Evolutionary conservation across 53 echinoderm and acorn worm genomes (phyloP).

Genomic region (Luidia sarsii): DNA sequence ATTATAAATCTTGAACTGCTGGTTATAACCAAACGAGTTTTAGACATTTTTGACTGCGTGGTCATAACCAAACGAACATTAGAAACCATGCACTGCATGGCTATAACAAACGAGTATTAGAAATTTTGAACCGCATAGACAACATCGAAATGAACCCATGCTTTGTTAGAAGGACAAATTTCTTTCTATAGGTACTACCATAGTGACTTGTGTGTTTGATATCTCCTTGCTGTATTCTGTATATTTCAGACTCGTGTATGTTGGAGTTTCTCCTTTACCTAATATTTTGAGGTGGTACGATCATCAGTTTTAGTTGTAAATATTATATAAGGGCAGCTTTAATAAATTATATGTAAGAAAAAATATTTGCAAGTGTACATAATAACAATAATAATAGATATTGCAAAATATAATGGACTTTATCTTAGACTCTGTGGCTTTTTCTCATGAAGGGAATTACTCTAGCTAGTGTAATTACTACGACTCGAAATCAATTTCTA

Average conservation of each 20-base stretch:
- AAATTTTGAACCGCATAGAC: too few species aligned
- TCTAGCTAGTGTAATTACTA: slow-evolving; percentile 33
- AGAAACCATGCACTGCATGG: too few species aligned
- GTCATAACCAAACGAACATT: too few species aligned
- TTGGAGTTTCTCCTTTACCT: background rate
- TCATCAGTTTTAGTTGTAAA: slow-evolving; percentile 30
- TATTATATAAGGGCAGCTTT: slow-evolving; percentile 15
- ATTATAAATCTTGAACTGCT: too few species aligned
- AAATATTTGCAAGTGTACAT: slow-evolving; percentile 44
- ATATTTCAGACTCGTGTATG: slow-evolving; percentile 25
- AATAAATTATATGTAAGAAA: slow-evolving; percentile 17
- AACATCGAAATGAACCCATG: too few species aligned
- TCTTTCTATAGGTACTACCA: background rate
- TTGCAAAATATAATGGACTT: slow-evolving; percentile 41
- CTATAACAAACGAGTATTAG: too few species aligned
- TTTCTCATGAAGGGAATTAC: slow-evolving; percentile 25
- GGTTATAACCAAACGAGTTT: too few species aligned
- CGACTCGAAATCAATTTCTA: slow-evolving; percentile 46
- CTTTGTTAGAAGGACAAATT: too few species aligned
- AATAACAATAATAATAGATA: slow-evolving; percentile 37
- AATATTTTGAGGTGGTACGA: slow-evolving; percentile 14
- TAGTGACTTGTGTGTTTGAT: slow-evolving; percentile 17
- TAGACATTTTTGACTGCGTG: too few species aligned
- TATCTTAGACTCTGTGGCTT: slow-evolving; percentile 33
- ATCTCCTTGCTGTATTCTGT: slow-evolving; percentile 26